These are phyloP conservation scores for Agapetus fuscipes DNA, from an alignment of 2,888 invertebrate genomes.

Conservation along the genomic window DNA sequence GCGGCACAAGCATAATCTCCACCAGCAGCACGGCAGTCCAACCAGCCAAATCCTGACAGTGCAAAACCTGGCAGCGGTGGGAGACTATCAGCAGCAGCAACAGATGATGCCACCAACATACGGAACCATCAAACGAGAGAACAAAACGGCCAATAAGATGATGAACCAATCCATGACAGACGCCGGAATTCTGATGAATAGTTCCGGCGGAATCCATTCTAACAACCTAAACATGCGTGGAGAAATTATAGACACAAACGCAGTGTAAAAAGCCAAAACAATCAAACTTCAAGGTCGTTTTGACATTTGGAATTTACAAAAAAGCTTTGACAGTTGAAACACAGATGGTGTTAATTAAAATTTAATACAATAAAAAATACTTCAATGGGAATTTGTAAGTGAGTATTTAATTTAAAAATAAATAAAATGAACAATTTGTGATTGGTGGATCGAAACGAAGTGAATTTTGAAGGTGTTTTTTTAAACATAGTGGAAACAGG, in stretches of 20 bases:
- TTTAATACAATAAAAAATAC: too few relatives aligned
- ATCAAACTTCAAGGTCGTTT: background rate
- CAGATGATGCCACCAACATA: slow-evolving; percentile 43
- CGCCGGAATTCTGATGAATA: slow-evolving; percentile 19
- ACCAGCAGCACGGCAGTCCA: slow-evolving; percentile 38
- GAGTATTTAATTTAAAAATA: too few relatives aligned
- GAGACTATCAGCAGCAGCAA: slow-evolving; percentile 30
- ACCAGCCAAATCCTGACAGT: slow-evolving; percentile 49
- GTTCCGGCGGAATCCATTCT: slow-evolving; percentile 9
- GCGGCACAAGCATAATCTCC: slow-evolving; percentile 44
- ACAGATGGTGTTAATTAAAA: too few relatives aligned
- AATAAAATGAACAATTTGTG: too few relatives aligned
- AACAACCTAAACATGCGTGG: slow-evolving; percentile 14
- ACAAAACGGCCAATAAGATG: slow-evolving; percentile 37
- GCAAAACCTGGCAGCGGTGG: slow-evolving; percentile 40
- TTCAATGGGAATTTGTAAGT: too few relatives aligned
- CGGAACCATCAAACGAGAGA: slow-evolving; percentile 44
- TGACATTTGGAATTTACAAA: background rate
- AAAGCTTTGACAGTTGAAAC: too few relatives aligned
- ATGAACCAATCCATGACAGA: slow-evolving; percentile 14
- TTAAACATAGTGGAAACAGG: too few relatives aligned
- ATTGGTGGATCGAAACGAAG: too few relatives aligned
- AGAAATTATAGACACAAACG: slow-evolving; percentile 21
- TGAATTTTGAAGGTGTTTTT: too few relatives aligned
- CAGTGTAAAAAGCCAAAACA: slow-evolving; percentile 11